phyloP scores from a whole-genome alignment of 2,888 invertebrate species.

The Aproaerema taeniolella region DNA sequence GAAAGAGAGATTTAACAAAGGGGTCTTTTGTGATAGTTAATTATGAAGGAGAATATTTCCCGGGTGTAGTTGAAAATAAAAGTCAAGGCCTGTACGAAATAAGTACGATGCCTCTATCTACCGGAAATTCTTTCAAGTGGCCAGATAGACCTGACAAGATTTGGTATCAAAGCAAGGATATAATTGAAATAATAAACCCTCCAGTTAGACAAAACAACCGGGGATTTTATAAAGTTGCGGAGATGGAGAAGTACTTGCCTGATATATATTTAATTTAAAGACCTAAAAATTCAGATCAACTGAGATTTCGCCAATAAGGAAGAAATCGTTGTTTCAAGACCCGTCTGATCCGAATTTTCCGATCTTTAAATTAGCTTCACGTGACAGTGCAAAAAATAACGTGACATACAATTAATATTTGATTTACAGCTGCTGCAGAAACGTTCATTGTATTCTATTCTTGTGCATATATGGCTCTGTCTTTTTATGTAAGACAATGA shows the following conservation, averaged over 20 bases:
- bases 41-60: background rate
- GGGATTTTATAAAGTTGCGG: background rate
- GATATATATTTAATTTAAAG: background rate
- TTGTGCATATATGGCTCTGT: no score
- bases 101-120: background rate
- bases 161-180: slow-evolving; percentile 16
- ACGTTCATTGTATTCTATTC: no score
- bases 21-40: background rate
- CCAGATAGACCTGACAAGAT: slow-evolving; percentile 10
- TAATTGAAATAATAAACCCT: slow-evolving; percentile 18
- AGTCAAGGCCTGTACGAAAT: background rate
- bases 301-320: no score
- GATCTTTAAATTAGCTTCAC: no score
- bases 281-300: no score
- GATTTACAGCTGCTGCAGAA: no score
- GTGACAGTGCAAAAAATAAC: no score
- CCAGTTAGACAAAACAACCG: background rate
- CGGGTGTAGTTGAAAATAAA: background rate
- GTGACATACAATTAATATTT: no score
- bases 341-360: no score
- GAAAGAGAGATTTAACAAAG: no score
- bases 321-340: no score
- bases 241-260: background rate
- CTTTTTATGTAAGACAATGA: no score
- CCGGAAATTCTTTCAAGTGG: background rate